Conservation (phyloP, 2,113 vertebrate species). For the Ondatra zibethicus region DNA sequence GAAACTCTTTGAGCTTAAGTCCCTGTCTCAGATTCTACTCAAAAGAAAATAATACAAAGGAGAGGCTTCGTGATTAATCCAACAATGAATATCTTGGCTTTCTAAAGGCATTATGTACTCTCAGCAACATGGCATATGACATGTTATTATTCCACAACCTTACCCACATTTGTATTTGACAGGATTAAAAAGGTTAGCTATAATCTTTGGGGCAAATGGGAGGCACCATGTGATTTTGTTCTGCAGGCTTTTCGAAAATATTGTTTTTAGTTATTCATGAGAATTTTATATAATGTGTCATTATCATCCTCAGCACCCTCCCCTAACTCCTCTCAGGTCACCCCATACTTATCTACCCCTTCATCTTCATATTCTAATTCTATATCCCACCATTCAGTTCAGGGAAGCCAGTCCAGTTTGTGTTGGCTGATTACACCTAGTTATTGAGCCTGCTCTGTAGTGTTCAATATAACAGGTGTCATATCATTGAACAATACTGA, state of each 20-base stretch:
- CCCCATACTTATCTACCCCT: neutral
- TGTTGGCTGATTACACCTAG: neutral
- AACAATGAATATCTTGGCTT: neutral
- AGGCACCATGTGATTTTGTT: neutral
- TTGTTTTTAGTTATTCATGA: neutral
- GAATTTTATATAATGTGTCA: neutral
- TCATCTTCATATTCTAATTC: neutral
- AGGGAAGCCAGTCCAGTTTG: neutral
- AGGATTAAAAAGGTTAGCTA: neutral
- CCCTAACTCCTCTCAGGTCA: neutral
- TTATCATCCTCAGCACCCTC: neutral
- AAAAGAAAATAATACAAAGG: conserved; percentile 23
- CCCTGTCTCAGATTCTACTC: neutral
- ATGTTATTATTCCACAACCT: neutral
- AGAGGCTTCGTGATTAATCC: conserved; percentile 7
- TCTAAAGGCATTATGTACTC: neutral
- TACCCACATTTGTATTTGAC: neutral
- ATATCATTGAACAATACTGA: neutral
- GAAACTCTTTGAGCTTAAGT: conserved; percentile 20
- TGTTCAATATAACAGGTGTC: neutral
- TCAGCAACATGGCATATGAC: neutral
- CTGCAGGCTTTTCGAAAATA: neutral
- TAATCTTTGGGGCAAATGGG: neutral
- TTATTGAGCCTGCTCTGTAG: neutral
- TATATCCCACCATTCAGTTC: neutral